Conservation (phyloP, 2,113 vertebrate species). For the Nannospalax galili region DNA sequence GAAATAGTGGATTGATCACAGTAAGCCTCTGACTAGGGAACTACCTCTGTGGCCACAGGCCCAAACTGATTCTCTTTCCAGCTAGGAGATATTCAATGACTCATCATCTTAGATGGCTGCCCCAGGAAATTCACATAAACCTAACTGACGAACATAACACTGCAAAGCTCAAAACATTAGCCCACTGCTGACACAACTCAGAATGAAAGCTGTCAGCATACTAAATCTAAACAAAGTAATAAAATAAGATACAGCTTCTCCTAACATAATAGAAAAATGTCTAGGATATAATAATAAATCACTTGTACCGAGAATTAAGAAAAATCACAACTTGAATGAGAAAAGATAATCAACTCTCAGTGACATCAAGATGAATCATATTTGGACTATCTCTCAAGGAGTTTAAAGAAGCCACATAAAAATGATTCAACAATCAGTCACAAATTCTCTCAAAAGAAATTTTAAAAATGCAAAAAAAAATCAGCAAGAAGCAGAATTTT, state of each 20-base stretch:
- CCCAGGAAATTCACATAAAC: not conserved
- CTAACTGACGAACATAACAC: not conserved
- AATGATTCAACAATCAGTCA: not conserved
- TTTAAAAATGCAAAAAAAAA: not conserved
- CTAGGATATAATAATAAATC: not conserved
- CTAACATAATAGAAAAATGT: not conserved
- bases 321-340: slow-evolving; percentile 49
- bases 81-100: not conserved
- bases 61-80: not conserved
- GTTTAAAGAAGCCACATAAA: slow-evolving; percentile 35
- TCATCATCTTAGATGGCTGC: not conserved
- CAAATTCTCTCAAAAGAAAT: slow-evolving; percentile 13
- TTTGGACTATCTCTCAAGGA: slow-evolving; percentile 10
- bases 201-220: not conserved
- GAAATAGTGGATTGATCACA: not conserved
- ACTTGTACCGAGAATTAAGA: slow-evolving; percentile 16
- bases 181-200: not conserved
- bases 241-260: not conserved
- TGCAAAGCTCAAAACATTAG: not conserved
- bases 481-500: not conserved
- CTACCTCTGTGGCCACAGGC: not conserved
- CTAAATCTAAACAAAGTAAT: not conserved
- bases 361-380: not conserved
- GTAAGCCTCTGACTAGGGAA: not conserved
- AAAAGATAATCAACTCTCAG: slow-evolving; percentile 18